Conservation (phyloP, 2,113 vertebrate species). For the Embiotoca jacksoni region DNA sequence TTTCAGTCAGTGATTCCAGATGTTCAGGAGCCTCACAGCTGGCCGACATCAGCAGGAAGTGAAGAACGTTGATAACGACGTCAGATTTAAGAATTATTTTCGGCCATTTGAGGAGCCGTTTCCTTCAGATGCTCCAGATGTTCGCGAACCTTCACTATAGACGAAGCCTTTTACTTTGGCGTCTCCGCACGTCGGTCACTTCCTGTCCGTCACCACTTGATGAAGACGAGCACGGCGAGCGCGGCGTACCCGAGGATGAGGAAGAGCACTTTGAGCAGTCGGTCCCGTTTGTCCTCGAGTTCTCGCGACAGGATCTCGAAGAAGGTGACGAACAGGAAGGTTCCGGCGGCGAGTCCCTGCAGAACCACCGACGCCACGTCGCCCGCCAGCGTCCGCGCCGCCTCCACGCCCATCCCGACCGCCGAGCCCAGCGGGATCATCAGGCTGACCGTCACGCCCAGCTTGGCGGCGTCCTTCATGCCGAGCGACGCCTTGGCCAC, state of each 20-base stretch:
- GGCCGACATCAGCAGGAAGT: too few relatives aligned
- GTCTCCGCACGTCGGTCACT: neutral
- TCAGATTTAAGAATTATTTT: too few relatives aligned
- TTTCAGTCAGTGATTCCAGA: too few relatives aligned
- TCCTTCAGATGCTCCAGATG: too few relatives aligned
- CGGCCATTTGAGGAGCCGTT: too few relatives aligned
- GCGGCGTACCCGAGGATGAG: slow-evolving; percentile 89
- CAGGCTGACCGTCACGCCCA: slow-evolving; percentile 86
- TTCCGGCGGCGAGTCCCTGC: slow-evolving; percentile 91
- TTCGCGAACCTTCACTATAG: too few relatives aligned
- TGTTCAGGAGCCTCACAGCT: too few relatives aligned
- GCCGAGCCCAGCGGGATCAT: slow-evolving; percentile 91
- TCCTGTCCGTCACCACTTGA: slow-evolving; percentile 88
- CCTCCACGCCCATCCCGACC: slow-evolving; percentile 90
- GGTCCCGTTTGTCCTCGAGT: slow-evolving; percentile 90
- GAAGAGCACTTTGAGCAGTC: slow-evolving; percentile 93
- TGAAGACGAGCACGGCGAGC: slow-evolving; percentile 88
- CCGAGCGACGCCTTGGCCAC: slow-evolving; percentile 86
- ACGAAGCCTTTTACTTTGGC: too few relatives aligned
- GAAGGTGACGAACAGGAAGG: slow-evolving; percentile 94
- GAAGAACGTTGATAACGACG: too few relatives aligned
- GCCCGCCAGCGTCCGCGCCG: slow-evolving; percentile 81
- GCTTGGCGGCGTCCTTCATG: slow-evolving; percentile 87
- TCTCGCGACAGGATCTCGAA: slow-evolving; percentile 93
- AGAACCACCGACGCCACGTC: slow-evolving; percentile 86